Conservation (phyloP, 2,113 vertebrate genomes). For the Xyliphius kryptos region DNA sequence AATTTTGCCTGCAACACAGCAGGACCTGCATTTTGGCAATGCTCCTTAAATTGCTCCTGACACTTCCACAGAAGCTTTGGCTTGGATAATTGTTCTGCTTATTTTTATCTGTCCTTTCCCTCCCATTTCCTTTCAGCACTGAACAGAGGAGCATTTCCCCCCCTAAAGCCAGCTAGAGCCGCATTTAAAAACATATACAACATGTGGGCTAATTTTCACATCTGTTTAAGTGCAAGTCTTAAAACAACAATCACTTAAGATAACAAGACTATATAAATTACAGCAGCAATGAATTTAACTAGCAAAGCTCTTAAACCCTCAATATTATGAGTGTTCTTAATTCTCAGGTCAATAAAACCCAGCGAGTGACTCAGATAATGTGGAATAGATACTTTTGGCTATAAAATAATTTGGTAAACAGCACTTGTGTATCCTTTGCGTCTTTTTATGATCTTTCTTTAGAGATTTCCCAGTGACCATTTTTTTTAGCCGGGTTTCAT, state of each 20-base stretch:
- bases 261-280: constrained; percentile 54
- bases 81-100: constrained; percentile 43
- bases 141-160: constrained; percentile 18
- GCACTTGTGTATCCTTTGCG: too few relatives aligned
- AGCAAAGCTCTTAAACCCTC: constrained; percentile 43
- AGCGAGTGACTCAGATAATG: constrained; percentile 28
- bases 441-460: too few relatives aligned
- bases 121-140: constrained; percentile 36
- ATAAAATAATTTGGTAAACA: too few relatives aligned
- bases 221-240: constrained; percentile 46
- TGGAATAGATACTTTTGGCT: constrained; percentile 8
- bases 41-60: constrained; percentile 24
- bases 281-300: constrained; percentile 43
- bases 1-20: not conserved
- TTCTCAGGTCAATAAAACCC: constrained; percentile 12
- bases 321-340: constrained; percentile 39
- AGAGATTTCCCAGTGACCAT: too few relatives aligned
- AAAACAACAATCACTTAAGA: constrained; percentile 55
- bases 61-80: constrained; percentile 36
- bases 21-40: constrained; percentile 11
- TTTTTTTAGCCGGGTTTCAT: too few relatives aligned
- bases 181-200: constrained; percentile 34
- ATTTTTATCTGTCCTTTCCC: constrained; percentile 43
- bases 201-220: constrained; percentile 37
- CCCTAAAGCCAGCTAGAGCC: constrained; percentile 45